Percentiles rank a stretch among this genome's conserved stretches.
phyloP scores from a whole-genome alignment of 2,888 invertebrate genomes.

The Drosophila kambysellisi region DNA sequence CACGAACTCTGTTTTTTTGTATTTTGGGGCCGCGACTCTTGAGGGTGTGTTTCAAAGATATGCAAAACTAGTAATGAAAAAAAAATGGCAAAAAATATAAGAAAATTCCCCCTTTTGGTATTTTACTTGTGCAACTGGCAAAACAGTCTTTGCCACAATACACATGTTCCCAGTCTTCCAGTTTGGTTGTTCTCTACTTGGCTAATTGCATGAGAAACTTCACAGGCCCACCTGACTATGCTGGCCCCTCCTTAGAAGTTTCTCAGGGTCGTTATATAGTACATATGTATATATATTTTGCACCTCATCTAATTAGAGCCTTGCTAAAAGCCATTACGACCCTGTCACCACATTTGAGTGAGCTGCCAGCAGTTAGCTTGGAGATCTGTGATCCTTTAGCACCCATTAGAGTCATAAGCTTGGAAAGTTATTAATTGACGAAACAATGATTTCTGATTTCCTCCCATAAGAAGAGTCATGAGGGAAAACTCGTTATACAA shows the following conservation, averaged over 20 bases:
- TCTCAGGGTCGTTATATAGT: conserved; percentile 48
- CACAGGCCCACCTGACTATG: conserved; percentile 47
- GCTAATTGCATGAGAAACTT: conserved; percentile 73
- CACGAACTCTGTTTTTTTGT: conserved; percentile 32
- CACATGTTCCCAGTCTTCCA: conserved; percentile 56
- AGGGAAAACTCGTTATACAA: background rate
- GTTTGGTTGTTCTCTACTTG: conserved; percentile 38
- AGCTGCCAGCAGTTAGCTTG: background rate
- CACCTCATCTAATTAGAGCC: conserved; percentile 54
- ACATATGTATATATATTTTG: conserved; percentile 13
- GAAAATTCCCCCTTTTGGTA: conserved; percentile 52
- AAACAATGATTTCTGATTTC: background rate
- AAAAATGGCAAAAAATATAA: background rate
- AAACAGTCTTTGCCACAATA: conserved; percentile 30
- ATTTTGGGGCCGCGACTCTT: conserved; percentile 24
- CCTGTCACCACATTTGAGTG: conserved; percentile 42
- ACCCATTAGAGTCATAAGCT: background rate
- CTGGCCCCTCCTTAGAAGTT: conserved; percentile 49
- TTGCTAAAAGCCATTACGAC: conserved; percentile 28
- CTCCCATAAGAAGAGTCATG: background rate
- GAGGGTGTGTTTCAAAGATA: conserved; percentile 58
- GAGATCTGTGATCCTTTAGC: background rate
- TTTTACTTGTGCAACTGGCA: conserved; percentile 31
- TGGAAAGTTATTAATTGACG: background rate
- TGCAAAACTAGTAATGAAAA: conserved; percentile 57